phyloP scores from a whole-genome alignment of 2,113 vertebrate species.

The Phodopus roborovskii region DNA sequence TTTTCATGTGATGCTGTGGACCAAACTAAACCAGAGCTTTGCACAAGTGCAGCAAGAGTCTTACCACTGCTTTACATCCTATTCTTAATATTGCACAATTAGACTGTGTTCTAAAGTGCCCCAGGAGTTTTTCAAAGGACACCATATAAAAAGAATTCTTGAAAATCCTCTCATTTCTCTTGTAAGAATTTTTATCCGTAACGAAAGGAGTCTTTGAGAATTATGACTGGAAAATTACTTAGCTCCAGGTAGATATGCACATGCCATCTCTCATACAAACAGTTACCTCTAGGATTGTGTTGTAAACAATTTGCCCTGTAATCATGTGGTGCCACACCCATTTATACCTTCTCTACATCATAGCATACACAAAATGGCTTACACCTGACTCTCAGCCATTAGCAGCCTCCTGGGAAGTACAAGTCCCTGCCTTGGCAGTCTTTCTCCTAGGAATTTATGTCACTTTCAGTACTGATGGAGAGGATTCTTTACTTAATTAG shows the following conservation, averaged over 20 bases:
- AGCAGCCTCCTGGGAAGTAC: not conserved
- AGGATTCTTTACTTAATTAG: not conserved
- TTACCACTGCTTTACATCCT: not conserved
- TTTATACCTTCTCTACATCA: not conserved
- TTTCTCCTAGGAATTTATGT: slow-evolving; percentile 10
- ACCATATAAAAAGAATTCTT: not conserved
- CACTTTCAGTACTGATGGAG: not conserved
- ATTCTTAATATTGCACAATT: not conserved
- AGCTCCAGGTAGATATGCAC: not conserved
- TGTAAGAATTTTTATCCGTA: not conserved
- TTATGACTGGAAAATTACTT: not conserved
- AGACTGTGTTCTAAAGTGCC: not conserved
- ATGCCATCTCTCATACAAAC: not conserved
- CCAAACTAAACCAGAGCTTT: not conserved
- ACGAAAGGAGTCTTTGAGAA: not conserved
- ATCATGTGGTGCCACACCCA: not conserved
- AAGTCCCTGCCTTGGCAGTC: not conserved
- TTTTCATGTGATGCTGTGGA: not conserved
- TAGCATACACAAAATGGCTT: not conserved
- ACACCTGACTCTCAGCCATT: not conserved
- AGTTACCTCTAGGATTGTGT: not conserved
- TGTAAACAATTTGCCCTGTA: not conserved
- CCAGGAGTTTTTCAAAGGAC: not conserved
- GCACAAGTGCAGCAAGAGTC: not conserved
- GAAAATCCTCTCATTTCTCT: not conserved